Evolutionary conservation across 2,888 invertebrate genomes (phyloP).

Genomic region (Nudaria mundana): DNA sequence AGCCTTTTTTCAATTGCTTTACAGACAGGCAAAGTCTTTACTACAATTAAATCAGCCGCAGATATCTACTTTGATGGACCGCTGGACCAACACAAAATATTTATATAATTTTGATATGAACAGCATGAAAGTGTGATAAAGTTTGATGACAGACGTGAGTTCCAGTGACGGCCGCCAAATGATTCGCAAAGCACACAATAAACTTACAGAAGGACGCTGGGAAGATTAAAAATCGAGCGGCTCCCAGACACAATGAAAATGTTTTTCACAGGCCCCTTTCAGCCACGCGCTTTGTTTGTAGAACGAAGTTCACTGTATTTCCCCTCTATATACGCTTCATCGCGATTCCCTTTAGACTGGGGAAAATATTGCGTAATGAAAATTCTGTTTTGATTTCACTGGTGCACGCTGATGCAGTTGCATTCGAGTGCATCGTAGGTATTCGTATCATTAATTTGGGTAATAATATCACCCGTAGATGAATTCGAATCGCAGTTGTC

Average conservation of each 20-base stretch:
- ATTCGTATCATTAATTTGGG: constrained; percentile 45
- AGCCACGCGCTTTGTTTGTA: constrained; percentile 73
- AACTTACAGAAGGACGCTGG: constrained; percentile 65
- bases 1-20: too few species aligned
- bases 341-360: constrained; percentile 56
- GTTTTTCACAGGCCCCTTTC: constrained; percentile 75
- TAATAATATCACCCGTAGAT: constrained; percentile 33
- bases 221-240: constrained; percentile 80
- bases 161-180: constrained; percentile 50
- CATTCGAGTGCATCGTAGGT: constrained; percentile 40
- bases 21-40: too few species aligned
- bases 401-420: constrained; percentile 29
- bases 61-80: too few species aligned
- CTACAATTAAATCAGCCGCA: too few species aligned
- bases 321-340: constrained; percentile 63
- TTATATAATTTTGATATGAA: too few species aligned
- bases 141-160: constrained; percentile 46
- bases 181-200: constrained; percentile 65
- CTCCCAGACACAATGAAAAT: constrained; percentile 77
- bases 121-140: too few species aligned
- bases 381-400: constrained; percentile 51
- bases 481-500: constrained; percentile 20
- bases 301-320: constrained; percentile 75
- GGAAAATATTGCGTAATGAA: constrained; percentile 68
- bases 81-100: too few species aligned